phyloP scores from a whole-genome alignment of 2,797 vertebrate species.

The Margarornis squamiger region DNA sequence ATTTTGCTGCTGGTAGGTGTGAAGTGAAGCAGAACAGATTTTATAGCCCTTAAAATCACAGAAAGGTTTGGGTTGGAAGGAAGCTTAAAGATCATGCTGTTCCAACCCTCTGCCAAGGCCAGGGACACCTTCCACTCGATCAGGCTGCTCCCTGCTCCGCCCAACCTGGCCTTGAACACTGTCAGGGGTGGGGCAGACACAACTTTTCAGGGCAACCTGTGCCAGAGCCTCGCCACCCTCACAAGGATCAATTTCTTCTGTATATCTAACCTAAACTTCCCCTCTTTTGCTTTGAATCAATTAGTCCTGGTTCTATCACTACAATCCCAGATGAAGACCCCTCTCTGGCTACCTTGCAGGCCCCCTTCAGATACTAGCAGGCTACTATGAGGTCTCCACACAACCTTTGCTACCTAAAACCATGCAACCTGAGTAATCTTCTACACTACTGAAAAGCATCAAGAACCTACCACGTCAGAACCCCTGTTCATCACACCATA shows the following conservation, averaged over 20 bases:
- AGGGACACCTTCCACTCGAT: neutral
- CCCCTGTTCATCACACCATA: fast-evolving
- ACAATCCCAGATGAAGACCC: neutral
- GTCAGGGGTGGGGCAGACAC: neutral
- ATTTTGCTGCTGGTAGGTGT: neutral
- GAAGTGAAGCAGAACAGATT: neutral
- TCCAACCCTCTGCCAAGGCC: neutral
- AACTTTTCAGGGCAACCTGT: neutral
- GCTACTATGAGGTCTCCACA: neutral
- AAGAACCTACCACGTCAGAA: neutral
- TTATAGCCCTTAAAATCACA: neutral
- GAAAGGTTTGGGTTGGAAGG: neutral
- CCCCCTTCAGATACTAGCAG: no score
- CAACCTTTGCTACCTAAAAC: neutral
- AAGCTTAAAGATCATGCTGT: neutral
- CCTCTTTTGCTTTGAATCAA: neutral
- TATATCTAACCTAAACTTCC: neutral
- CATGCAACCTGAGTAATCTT: neutral
- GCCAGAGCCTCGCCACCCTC: neutral
- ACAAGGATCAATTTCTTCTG: neutral
- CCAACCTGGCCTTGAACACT: neutral
- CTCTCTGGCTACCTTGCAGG: neutral
- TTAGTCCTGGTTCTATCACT: no score
- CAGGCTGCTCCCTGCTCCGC: fast-evolving
- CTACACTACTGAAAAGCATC: neutral